These are phyloP conservation scores for Drosophila ogumai DNA, from an alignment of 1,140 invertebrate genomes.

Conservation along the genomic window DNA sequence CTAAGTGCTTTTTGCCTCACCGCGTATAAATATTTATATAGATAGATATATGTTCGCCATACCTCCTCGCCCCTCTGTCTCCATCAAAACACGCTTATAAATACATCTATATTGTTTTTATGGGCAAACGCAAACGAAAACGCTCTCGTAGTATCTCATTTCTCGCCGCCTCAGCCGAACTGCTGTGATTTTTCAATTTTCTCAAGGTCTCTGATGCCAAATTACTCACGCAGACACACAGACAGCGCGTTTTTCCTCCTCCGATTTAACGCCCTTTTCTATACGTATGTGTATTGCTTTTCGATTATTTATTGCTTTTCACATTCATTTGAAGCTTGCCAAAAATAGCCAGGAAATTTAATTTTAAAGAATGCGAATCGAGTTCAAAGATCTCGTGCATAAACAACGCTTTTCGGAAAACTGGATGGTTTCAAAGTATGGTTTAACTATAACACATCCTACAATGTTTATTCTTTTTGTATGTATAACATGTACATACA, in stretches of 20 bases:
- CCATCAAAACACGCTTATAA: conserved; percentile 29
- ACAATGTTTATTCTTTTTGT: conserved; percentile 24
- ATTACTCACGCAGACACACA: conserved; percentile 52
- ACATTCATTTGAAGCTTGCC: conserved; percentile 18
- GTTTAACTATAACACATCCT: neutral
- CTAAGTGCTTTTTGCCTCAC: conserved; percentile 71
- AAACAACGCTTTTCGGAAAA: conserved; percentile 23
- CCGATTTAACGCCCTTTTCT: conserved; percentile 32
- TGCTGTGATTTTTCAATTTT: conserved; percentile 72
- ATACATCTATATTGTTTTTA: conserved; percentile 70
- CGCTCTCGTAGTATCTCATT: conserved; percentile 74
- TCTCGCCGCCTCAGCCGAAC: conserved; percentile 46
- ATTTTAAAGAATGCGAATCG: conserved; percentile 35
- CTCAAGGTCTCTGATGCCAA: conserved; percentile 71
- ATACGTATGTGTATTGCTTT: neutral
- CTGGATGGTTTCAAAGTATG: neutral
- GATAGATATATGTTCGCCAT: conserved; percentile 43
- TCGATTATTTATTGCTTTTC: conserved; percentile 31
- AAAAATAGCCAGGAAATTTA: conserved; percentile 30
- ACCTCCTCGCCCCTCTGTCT: neutral
- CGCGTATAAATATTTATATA: conserved; percentile 74
- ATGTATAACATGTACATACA: neutral
- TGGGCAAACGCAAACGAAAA: conserved; percentile 58
- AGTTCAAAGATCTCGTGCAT: conserved; percentile 42
- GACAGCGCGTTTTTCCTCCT: conserved; percentile 38